Percentiles rank a stretch among this genome's conserved stretches.
phyloP scores from a whole-genome alignment of 2,888 invertebrate species.

The Frankliniella fusca region DNA sequence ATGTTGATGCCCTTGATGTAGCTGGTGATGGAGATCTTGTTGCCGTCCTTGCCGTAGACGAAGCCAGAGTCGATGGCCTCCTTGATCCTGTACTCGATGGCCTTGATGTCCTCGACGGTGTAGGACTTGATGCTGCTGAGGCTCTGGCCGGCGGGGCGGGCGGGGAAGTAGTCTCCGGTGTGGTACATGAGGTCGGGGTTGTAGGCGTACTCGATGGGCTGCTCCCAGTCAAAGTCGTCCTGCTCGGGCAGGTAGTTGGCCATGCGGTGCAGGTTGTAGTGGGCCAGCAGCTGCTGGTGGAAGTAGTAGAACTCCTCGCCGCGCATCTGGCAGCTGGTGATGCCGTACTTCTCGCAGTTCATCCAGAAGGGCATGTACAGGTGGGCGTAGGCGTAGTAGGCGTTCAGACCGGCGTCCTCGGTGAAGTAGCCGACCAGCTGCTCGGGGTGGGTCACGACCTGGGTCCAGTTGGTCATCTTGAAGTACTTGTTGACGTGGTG shows the following conservation, averaged over 20 bases:
- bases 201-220: slow-evolving; percentile 49
- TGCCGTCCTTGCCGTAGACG: slow-evolving; percentile 47
- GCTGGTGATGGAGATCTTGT: slow-evolving; percentile 55
- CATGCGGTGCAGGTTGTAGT: slow-evolving; percentile 53
- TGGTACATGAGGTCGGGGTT: slow-evolving; percentile 56
- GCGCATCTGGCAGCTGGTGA: slow-evolving; percentile 51
- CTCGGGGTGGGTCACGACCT: slow-evolving; percentile 53
- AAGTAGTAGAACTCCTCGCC: slow-evolving; percentile 50
- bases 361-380: slow-evolving; percentile 61
- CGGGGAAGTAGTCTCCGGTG: slow-evolving; percentile 55
- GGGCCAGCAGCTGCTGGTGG: slow-evolving; percentile 63
- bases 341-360: slow-evolving; percentile 48
- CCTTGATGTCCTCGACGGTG: slow-evolving; percentile 41
- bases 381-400: slow-evolving; percentile 63
- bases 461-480: slow-evolving; percentile 22
- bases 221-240: slow-evolving; percentile 50
- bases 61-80: slow-evolving; percentile 42
- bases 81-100: slow-evolving; percentile 38
- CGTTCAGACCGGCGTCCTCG: slow-evolving; percentile 65
- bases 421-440: slow-evolving; percentile 62
- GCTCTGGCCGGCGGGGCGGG: slow-evolving; percentile 51
- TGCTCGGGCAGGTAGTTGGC: slow-evolving; percentile 52
- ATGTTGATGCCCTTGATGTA: slow-evolving; percentile 59
- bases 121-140: slow-evolving; percentile 46
- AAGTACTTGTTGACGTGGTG: slow-evolving; percentile 29